Conservation (phyloP, 2,113 vertebrate species). For the Ursus arctos region DNA sequence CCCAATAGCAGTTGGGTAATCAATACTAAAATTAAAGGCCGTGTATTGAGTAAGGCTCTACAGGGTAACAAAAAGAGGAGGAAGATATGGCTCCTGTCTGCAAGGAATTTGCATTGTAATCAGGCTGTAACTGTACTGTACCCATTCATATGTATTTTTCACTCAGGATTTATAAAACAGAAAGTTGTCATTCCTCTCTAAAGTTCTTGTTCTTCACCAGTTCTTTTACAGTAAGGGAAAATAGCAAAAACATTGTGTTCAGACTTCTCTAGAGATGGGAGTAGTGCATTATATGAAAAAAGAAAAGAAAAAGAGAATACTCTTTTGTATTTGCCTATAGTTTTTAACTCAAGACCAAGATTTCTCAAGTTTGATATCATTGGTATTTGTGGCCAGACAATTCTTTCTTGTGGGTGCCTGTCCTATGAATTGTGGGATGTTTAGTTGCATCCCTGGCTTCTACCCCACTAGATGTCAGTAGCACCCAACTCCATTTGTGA, state of each 20-base stretch:
- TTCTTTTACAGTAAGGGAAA: background rate
- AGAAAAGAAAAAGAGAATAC: no score
- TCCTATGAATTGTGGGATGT: background rate
- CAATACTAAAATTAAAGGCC: conserved; percentile 7
- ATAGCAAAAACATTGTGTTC: background rate
- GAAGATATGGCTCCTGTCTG: background rate
- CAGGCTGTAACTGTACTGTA: background rate
- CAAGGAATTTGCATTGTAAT: background rate
- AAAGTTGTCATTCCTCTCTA: background rate
- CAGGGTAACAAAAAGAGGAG: background rate
- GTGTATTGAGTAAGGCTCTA: background rate
- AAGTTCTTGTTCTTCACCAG: background rate
- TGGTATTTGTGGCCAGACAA: background rate
- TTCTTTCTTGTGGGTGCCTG: background rate
- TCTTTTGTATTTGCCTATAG: background rate
- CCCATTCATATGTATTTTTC: background rate
- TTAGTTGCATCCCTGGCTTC: background rate
- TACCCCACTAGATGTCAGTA: conserved; percentile 56
- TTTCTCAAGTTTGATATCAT: background rate
- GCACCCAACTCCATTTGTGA: background rate
- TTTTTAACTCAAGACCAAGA: background rate
- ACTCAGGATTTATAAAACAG: conserved; percentile 32
- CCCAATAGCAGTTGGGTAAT: background rate
- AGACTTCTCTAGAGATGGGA: background rate
- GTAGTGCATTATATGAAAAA: background rate